Percentiles rank a stretch among this genome's conserved stretches.
phyloP scores from a whole-genome alignment of 2,888 invertebrate species.

The Drosophila buzzatii region DNA sequence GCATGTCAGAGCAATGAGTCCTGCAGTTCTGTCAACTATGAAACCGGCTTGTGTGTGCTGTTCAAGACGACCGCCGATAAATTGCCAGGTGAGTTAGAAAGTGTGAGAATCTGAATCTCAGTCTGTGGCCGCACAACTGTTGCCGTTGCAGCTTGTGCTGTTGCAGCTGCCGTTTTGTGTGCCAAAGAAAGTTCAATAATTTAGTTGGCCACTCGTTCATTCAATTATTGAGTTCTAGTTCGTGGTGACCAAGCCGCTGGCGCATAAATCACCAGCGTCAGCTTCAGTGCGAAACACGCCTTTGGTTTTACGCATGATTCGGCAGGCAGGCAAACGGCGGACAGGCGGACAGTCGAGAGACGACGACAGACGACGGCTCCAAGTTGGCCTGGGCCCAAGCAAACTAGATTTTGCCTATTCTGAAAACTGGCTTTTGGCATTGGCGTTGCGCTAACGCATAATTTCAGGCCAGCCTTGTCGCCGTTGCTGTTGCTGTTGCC shows the following conservation, averaged over 20 bases:
- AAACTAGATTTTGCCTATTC: conserved; percentile 79
- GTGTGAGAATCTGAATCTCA: conserved; percentile 68
- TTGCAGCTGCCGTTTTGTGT: conserved; percentile 56
- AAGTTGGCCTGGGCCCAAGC: conserved; percentile 64
- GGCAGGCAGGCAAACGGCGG: conserved; percentile 42
- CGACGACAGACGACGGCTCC: conserved; percentile 30
- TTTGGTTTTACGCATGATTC: conserved; percentile 76
- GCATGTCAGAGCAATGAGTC: conserved; percentile 96
- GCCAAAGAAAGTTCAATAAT: conserved; percentile 81
- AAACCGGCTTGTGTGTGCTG: conserved; percentile 96
- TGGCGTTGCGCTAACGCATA: conserved; percentile 70
- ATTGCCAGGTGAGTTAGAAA: conserved; percentile 90
- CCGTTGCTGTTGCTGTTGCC: conserved; percentile 29
- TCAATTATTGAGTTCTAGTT: conserved; percentile 79
- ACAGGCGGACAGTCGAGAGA: conserved; percentile 7
- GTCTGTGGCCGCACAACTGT: conserved; percentile 21
- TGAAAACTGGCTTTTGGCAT: conserved; percentile 77
- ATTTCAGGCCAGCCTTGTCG: conserved; percentile 68
- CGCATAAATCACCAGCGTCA: conserved; percentile 70
- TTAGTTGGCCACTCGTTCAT: conserved; percentile 69
- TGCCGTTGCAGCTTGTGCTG: conserved; percentile 29
- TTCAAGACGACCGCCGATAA: conserved; percentile 96
- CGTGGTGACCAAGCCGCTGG: conserved; percentile 59
- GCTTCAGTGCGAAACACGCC: conserved; percentile 64
- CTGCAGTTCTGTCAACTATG: conserved; percentile 97